phyloP scores from a whole-genome alignment of 2,888 invertebrate species.

The Smittia aterrima region DNA sequence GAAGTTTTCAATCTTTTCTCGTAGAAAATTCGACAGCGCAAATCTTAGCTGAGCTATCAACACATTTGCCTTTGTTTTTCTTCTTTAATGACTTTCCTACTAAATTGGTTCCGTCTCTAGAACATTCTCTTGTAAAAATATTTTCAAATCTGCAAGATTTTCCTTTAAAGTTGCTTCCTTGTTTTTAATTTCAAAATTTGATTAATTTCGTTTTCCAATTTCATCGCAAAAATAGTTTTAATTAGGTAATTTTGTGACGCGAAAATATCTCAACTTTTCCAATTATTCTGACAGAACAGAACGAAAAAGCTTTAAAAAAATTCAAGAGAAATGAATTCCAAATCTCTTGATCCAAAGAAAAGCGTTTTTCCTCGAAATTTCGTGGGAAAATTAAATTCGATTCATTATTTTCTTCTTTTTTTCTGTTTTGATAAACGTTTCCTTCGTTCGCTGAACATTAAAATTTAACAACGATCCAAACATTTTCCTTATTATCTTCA shows the following conservation, averaged over 20 bases:
- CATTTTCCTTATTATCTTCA: not conserved
- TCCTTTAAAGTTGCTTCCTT: not conserved
- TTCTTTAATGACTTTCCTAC: not conserved
- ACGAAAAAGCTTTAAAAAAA: not conserved
- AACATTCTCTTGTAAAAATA: not conserved
- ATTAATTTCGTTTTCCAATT: not conserved
- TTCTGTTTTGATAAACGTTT: not conserved
- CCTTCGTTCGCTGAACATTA: not conserved
- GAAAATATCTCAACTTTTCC: not conserved
- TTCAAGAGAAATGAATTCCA: not conserved
- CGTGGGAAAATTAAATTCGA: not conserved
- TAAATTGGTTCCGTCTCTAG: not conserved
- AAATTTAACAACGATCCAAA: not conserved
- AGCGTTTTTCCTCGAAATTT: not conserved
- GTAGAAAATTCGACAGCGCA: not conserved
- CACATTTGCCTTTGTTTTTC: not conserved
- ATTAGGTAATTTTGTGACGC: not conserved
- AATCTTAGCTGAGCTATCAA: not conserved
- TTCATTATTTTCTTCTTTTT: no score
- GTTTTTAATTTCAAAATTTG: no score
- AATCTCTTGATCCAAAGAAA: not conserved
- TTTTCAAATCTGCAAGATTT: not conserved
- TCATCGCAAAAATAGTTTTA: not conserved
- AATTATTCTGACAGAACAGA: not conserved
- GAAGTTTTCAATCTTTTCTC: not conserved